These are phyloP conservation scores for Ectropis grisescens DNA, from an alignment of 1,140 invertebrate genomes.

Conservation along the genomic window DNA sequence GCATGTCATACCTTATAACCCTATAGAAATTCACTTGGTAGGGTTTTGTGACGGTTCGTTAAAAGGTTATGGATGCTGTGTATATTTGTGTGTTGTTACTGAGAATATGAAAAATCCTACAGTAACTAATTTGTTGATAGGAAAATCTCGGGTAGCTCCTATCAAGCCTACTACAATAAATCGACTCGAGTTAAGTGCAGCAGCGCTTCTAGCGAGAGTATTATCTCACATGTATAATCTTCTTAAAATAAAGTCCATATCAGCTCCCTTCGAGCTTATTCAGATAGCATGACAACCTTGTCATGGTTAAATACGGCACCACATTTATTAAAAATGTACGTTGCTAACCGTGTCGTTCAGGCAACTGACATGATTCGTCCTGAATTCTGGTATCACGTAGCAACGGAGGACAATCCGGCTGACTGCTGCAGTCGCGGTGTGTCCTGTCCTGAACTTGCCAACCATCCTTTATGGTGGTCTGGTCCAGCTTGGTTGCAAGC, in stretches of 20 bases:
- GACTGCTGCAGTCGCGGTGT: constrained; percentile 7
- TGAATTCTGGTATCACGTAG: constrained; percentile 2
- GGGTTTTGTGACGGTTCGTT: background rate
- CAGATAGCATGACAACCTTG: constrained; percentile 1
- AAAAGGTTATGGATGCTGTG: constrained; percentile 1
- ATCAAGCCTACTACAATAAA: constrained; percentile 1
- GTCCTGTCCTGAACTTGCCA: background rate
- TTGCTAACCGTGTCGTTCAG: constrained; percentile 5
- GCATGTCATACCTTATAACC: too few relatives aligned
- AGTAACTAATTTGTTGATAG: too few relatives aligned
- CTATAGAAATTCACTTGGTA: background rate
- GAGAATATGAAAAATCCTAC: too few relatives aligned
- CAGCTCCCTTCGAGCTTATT: background rate
- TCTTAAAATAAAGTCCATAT: constrained; percentile 1
- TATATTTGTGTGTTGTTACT: constrained; percentile 1
- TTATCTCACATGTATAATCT: background rate
- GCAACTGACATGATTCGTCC: background rate
- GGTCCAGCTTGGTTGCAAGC: constrained; percentile 1
- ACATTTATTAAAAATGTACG: constrained; percentile 4
- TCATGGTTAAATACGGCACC: constrained; percentile 5
- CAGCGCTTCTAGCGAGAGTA: constrained; percentile 1
- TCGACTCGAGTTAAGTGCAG: constrained; percentile 1
- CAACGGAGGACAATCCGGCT: constrained; percentile 3
- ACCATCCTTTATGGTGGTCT: constrained; percentile 1
- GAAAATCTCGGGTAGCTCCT: constrained; percentile 2